Conservation (phyloP, 1,140 invertebrate species). For the Papilio glaucus region DNA sequence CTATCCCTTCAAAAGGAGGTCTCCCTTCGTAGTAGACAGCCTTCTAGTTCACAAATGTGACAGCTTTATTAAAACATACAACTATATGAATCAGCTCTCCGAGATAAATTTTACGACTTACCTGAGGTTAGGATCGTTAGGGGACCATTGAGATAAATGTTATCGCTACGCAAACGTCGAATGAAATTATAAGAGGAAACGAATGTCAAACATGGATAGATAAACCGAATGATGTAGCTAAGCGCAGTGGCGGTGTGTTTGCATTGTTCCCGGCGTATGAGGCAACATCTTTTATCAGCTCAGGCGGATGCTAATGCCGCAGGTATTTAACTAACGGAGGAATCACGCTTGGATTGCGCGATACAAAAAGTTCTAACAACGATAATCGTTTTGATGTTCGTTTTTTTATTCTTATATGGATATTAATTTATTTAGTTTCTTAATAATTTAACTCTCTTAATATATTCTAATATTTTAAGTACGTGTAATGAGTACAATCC, state of each 20-base stretch:
- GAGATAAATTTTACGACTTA: neutral
- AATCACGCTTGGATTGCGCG: constrained; percentile 27
- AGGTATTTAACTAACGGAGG: constrained; percentile 47
- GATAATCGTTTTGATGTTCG: neutral
- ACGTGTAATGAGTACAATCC: too few species aligned
- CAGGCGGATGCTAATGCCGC: constrained; percentile 58
- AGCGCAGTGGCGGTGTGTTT: constrained; percentile 23
- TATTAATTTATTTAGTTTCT: too few species aligned
- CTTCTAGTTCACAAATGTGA: too few species aligned
- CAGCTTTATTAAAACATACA: too few species aligned
- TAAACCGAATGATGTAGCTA: neutral
- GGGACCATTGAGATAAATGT: neutral
- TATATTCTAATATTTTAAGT: too few species aligned
- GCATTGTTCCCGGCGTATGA: constrained; percentile 49
- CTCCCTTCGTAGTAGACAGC: too few species aligned
- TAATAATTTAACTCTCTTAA: too few species aligned
- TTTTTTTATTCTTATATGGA: too few species aligned
- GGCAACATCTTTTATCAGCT: constrained; percentile 62
- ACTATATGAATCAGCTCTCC: too few species aligned
- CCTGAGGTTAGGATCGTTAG: neutral
- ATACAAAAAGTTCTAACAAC: neutral
- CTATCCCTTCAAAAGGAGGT: too few species aligned
- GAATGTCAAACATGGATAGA: constrained; percentile 5
- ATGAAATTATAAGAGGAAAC: constrained; percentile 13
- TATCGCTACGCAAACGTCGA: neutral